A percentile compares a stretch with the other conserved stretches of the same genome.
Evolutionary conservation across 2,888 invertebrate genomes (phyloP).

Genomic region (Drosophila affinis): DNA sequence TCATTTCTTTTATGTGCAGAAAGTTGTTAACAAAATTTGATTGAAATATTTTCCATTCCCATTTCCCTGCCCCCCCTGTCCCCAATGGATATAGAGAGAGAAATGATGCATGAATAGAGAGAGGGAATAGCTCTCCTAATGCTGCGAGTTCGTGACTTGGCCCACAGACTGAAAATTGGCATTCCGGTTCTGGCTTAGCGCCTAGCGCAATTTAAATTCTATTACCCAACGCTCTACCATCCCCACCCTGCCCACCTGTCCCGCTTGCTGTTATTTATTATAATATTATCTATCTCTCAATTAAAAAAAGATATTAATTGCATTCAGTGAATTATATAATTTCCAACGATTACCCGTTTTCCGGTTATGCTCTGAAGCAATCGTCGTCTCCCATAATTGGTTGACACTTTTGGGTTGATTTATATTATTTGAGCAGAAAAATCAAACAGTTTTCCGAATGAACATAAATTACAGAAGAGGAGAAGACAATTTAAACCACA

Average conservation of each 20-base stretch:
- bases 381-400: conserved; percentile 21
- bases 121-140: neutral
- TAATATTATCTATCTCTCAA: conserved; percentile 46
- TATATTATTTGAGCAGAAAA: conserved; percentile 22
- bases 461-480: neutral
- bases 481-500: neutral
- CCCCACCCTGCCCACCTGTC: neutral
- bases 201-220: conserved; percentile 39
- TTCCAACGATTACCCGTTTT: conserved; percentile 35
- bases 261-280: conserved; percentile 23
- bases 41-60: conserved; percentile 33
- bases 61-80: neutral
- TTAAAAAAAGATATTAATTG: conserved; percentile 40
- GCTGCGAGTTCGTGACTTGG: conserved; percentile 38
- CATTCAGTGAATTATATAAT: conserved; percentile 34
- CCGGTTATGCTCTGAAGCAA: conserved; percentile 4
- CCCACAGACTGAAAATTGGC: conserved; percentile 24
- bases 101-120: no score
- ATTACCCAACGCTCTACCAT: conserved; percentile 10
- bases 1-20: conserved; percentile 45
- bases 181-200: conserved; percentile 42
- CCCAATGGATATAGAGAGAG: no score
- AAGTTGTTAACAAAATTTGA: conserved; percentile 27
- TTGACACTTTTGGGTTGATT: conserved; percentile 36
- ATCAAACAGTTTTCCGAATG: conserved; percentile 7